Conservation (phyloP, 2,113 vertebrate species). For the Brachirus orientalis region DNA sequence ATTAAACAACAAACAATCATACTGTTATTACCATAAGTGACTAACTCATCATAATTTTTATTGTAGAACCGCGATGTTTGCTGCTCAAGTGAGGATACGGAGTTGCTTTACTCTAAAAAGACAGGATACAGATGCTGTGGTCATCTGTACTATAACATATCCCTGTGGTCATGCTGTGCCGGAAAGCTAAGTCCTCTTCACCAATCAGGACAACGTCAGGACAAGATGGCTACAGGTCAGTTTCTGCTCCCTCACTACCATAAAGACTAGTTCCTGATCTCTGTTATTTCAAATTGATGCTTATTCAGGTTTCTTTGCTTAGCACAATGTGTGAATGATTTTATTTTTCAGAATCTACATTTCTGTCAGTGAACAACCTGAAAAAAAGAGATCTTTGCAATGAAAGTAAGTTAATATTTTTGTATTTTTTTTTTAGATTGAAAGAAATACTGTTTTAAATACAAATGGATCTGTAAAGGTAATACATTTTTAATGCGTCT, state of each 20-base stretch:
- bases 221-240: background rate
- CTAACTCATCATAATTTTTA: background rate
- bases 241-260: background rate
- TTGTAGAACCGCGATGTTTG: slow-evolving; percentile 28
- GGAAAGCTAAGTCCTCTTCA: background rate
- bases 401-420: slow-evolving; percentile 10
- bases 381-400: background rate
- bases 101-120: slow-evolving; percentile 29
- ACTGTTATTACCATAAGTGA: background rate
- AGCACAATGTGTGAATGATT: background rate
- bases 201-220: background rate
- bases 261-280: background rate
- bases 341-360: slow-evolving; percentile 26
- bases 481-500: background rate
- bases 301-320: background rate
- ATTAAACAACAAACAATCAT: background rate
- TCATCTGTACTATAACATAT: slow-evolving; percentile 44
- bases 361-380: slow-evolving; percentile 10
- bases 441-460: background rate
- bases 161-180: slow-evolving; percentile 54
- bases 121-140: slow-evolving; percentile 43
- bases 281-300: background rate
- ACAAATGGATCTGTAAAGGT: background rate
- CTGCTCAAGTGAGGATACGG: slow-evolving; percentile 31
- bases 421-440: background rate